Evolutionary conservation across 2,113 vertebrate genomes (phyloP).

Genomic region (Barbus barbus): DNA sequence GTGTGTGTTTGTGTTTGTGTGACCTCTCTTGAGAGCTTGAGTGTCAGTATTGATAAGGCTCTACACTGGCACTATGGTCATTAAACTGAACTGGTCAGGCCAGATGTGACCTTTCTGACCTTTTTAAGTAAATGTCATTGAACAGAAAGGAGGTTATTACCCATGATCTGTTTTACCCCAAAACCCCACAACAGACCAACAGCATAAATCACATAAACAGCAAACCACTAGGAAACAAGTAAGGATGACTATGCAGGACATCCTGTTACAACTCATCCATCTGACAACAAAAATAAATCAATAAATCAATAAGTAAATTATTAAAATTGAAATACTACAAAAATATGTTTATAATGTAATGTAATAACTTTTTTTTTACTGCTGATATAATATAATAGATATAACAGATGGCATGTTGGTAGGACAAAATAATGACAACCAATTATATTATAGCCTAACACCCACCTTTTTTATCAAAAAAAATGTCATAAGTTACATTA

Average conservation of each 20-base stretch:
- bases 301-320: not conserved
- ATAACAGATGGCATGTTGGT: not conserved
- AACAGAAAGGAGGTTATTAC: conserved; percentile 18
- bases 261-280: not conserved
- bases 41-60: conserved; percentile 19
- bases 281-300: not conserved
- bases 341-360: not conserved
- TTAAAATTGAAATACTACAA: not conserved
- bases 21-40: conserved; percentile 6
- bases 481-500: not conserved
- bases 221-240: conserved; percentile 1
- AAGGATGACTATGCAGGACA: not conserved
- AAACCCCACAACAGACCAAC: not conserved
- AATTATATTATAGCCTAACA: not conserved
- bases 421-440: not conserved
- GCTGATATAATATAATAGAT: too few species aligned
- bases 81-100: not conserved
- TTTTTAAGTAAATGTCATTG: conserved; percentile 24
- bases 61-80: conserved; percentile 5
- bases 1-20: not conserved
- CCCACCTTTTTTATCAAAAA: not conserved
- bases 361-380: not conserved
- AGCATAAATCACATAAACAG: conserved; percentile 1
- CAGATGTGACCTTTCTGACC: conserved; percentile 29
- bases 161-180: conserved; percentile 42